These are phyloP conservation scores for Scaptomyza hsui DNA, from an alignment of 1,140 invertebrate genomes.

Conservation along the genomic window DNA sequence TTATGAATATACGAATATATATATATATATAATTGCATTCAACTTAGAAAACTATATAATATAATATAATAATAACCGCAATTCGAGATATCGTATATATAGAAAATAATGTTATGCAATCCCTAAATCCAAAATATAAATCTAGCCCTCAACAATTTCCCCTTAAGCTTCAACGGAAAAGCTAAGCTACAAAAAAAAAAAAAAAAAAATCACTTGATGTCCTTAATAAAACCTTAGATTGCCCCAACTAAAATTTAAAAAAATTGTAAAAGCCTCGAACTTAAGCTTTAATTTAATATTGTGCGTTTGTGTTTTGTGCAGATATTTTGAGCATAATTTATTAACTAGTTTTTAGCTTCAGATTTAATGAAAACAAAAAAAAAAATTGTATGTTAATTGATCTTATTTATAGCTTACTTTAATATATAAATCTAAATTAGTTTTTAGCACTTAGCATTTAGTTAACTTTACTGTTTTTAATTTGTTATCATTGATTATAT, in stretches of 20 bases:
- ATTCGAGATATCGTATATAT: constrained; percentile 38
- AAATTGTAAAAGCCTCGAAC: constrained; percentile 31
- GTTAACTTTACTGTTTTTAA: constrained; percentile 43
- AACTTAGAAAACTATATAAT: constrained; percentile 49
- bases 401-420: constrained; percentile 29
- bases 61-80: constrained; percentile 44
- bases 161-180: constrained; percentile 25
- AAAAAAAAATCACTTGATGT: constrained; percentile 62
- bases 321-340: constrained; percentile 64
- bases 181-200: constrained; percentile 13
- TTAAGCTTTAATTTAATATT: constrained; percentile 68
- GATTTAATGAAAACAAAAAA: constrained; percentile 17
- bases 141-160: constrained; percentile 18
- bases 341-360: constrained; percentile 74
- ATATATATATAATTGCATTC: constrained; percentile 30
- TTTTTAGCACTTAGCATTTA: constrained; percentile 45
- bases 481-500: constrained; percentile 43
- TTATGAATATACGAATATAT: constrained; percentile 52
- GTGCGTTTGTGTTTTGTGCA: constrained; percentile 49
- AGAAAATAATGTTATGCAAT: constrained; percentile 20
- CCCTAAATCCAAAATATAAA: constrained; percentile 7
- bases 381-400: constrained; percentile 23
- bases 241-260: not conserved
- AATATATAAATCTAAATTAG: constrained; percentile 17
- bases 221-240: constrained; percentile 42